Conservation (phyloP, 1,140 invertebrate genomes). For the Kradibia gibbosae region DNA sequence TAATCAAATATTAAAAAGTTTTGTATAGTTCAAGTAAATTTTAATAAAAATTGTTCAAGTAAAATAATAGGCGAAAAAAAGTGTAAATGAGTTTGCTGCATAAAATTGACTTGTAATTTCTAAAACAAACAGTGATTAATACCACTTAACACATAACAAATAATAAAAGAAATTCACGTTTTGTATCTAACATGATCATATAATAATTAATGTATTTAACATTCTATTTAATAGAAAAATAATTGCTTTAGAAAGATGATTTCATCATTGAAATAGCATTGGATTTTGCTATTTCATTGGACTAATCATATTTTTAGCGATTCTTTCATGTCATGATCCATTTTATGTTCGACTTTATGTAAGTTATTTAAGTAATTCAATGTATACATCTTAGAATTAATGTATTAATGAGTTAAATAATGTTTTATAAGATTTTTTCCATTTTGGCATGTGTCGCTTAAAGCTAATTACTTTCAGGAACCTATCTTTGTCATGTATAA, state of each 20-base stretch:
- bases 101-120: not conserved
- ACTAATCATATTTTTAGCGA: constrained; percentile 14
- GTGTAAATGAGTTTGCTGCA: constrained; percentile 25
- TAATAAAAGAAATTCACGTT: constrained; percentile 11
- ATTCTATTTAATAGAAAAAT: not conserved
- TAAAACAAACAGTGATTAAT: not conserved
- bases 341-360: constrained; percentile 37
- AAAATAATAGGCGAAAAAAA: not conserved
- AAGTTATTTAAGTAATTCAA: constrained; percentile 39
- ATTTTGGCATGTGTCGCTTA: constrained; percentile 32
- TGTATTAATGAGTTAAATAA: constrained; percentile 10
- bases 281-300: not conserved
- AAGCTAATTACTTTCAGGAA: constrained; percentile 8
- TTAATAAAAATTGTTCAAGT: constrained; percentile 1
- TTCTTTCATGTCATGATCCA: constrained; percentile 13
- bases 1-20: too few relatives aligned
- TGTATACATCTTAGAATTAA: constrained; percentile 44
- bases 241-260: not conserved
- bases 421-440: constrained; percentile 17
- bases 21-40: not conserved
- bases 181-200: constrained; percentile 23
- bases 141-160: not conserved
- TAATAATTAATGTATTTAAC: not conserved
- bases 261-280: not conserved
- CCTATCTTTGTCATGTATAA: constrained; percentile 5